Percentiles rank a stretch among this genome's conserved stretches.
These are phyloP conservation scores for Notoglanidium macrostoma DNA, from an alignment of 2,797 vertebrate species.

Conservation along the genomic window DNA sequence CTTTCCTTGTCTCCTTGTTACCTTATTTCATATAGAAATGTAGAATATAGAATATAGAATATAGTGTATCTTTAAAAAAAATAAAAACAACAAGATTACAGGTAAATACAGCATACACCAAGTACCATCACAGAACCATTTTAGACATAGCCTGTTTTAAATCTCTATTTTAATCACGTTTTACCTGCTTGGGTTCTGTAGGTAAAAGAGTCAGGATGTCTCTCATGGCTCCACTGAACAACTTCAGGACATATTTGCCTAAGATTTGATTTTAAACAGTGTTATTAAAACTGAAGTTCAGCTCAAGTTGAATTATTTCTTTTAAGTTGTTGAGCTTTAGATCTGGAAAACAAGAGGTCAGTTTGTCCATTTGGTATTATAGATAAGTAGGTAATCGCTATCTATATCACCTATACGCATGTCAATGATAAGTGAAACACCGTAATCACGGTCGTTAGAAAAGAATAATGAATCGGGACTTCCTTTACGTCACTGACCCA, in stretches of 20 bases:
- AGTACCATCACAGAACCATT: no score
- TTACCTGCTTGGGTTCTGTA: neutral
- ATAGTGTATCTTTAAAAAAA: no score
- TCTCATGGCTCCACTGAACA: neutral
- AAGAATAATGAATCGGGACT: neutral
- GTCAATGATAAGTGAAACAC: neutral
- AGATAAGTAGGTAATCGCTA: neutral
- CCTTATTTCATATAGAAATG: neutral
- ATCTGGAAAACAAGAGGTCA: neutral
- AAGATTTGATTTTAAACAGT: neutral
- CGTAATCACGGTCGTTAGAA: neutral
- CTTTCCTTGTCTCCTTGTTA: neutral
- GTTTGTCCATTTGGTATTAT: neutral
- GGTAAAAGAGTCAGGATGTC: neutral
- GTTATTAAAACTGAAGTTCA: neutral
- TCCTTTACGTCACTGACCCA: neutral
- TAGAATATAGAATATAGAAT: no score
- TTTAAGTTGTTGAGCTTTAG: neutral
- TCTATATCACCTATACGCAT: neutral
- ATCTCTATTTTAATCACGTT: neutral
- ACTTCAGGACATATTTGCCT: neutral
- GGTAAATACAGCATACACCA: neutral
- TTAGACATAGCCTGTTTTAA: neutral
- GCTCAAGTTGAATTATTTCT: neutral
- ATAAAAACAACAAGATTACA: neutral